Conservation (phyloP, 2,113 vertebrate genomes). For the Vicugna pacos region DNA sequence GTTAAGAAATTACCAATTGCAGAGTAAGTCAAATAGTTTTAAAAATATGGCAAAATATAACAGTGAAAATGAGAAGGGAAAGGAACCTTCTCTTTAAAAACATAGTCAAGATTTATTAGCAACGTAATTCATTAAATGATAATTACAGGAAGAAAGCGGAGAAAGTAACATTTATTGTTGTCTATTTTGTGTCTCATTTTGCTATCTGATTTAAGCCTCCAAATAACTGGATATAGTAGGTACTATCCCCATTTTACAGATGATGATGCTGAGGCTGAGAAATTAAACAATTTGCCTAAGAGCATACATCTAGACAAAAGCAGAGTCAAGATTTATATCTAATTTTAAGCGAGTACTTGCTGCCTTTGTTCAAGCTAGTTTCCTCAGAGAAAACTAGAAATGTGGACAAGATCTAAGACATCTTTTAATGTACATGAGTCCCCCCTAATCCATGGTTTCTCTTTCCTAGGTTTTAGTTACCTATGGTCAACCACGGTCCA, state of each 20-base stretch:
- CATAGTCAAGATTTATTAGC: neutral
- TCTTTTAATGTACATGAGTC: neutral
- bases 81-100: neutral
- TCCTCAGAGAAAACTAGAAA: neutral
- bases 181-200: neutral
- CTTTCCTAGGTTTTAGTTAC: neutral
- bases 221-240: neutral
- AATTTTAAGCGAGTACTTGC: neutral
- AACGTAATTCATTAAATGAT: neutral
- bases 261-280: neutral
- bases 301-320: neutral
- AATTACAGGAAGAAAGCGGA: neutral
- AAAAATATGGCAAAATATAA: neutral
- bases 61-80: neutral
- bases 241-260: neutral
- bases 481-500: neutral
- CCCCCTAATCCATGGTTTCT: neutral
- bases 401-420: neutral
- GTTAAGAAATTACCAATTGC: neutral
- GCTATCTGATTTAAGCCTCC: neutral
- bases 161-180: neutral
- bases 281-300: neutral
- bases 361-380: neutral
- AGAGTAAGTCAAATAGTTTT: constrained; percentile 28
- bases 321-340: neutral